Evolutionary conservation across 2,113 vertebrate species (phyloP).

Genomic region (Fukomys damarensis): DNA sequence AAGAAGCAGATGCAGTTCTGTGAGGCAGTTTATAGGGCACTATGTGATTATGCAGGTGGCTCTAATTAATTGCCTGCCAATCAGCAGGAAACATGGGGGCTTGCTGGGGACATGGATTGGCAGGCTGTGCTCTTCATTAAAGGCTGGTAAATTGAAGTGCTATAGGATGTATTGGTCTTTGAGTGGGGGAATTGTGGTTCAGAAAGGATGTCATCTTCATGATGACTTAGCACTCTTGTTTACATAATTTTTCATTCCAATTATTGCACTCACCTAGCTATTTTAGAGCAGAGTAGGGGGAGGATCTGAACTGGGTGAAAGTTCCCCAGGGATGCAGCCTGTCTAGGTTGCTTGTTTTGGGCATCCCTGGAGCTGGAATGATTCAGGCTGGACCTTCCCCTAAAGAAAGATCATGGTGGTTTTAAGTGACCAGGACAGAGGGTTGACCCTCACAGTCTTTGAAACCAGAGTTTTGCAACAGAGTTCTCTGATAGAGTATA

Average conservation of each 20-base stretch:
- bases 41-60: background rate
- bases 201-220: background rate
- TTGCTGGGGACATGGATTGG: fast-evolving
- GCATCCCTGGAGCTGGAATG: too few relatives aligned
- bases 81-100: background rate
- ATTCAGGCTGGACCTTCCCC: background rate
- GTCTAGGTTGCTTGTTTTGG: background rate
- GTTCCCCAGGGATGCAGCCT: background rate
- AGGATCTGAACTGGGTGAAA: background rate
- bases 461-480: background rate
- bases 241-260: background rate
- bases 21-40: background rate
- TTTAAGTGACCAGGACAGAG: background rate
- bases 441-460: background rate
- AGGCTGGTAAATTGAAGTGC: background rate
- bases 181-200: background rate
- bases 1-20: background rate
- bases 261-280: background rate
- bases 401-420: background rate
- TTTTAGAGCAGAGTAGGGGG: fast-evolving
- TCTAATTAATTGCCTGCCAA: background rate
- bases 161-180: background rate
- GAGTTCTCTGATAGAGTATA: background rate
- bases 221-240: background rate
- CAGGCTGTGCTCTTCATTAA: background rate